phyloP scores from a whole-genome alignment of 2,113 vertebrate species.

The Chiloscyllium plagiosum region DNA sequence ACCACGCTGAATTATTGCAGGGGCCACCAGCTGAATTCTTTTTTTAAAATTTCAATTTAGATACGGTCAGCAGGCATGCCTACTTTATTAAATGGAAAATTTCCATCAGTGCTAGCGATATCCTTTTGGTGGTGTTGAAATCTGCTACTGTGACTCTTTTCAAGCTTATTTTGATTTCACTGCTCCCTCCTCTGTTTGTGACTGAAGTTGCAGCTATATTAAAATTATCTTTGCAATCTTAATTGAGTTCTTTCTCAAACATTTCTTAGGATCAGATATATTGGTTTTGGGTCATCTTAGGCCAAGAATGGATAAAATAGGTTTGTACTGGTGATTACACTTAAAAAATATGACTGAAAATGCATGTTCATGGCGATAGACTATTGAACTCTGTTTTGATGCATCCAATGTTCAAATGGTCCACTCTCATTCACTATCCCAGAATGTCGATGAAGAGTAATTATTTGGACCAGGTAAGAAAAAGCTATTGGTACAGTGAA shows the following conservation, averaged over 20 bases:
- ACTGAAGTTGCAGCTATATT: neutral
- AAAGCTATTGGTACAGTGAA: neutral
- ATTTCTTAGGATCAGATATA: neutral
- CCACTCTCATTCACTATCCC: neutral
- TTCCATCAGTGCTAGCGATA: neutral
- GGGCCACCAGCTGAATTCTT: neutral
- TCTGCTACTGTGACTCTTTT: neutral
- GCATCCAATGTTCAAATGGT: neutral
- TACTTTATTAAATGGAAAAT: neutral
- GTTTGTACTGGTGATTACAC: neutral
- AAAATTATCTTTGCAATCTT: neutral
- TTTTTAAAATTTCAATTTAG: neutral
- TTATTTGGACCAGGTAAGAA: neutral
- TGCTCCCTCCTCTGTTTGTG: conserved; percentile 3
- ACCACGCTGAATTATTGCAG: neutral
- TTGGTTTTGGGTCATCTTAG: neutral
- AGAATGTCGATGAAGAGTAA: neutral
- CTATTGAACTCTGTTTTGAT: neutral
- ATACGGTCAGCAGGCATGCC: neutral
- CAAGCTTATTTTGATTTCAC: neutral
- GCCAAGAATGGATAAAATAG: neutral
- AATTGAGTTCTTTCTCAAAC: neutral
- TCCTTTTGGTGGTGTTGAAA: neutral
- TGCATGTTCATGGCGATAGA: neutral
- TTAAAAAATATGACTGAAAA: neutral